phyloP scores from a whole-genome alignment of 1,140 invertebrate genomes.

The Melipona quadrifasciata region DNA sequence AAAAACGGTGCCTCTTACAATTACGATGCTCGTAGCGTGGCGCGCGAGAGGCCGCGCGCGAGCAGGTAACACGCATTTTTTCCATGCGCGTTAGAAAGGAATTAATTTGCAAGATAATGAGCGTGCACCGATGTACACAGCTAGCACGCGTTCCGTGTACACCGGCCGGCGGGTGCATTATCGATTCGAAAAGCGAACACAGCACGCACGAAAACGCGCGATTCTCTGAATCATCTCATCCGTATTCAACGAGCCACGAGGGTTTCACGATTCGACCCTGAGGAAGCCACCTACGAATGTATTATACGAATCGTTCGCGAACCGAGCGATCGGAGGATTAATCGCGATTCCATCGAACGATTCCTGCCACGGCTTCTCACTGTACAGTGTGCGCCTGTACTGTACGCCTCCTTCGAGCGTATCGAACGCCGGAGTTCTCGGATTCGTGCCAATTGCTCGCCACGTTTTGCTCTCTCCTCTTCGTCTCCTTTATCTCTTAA shows the following conservation, averaged over 20 bases:
- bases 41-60: neutral
- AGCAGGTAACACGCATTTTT: slow-evolving; percentile 31
- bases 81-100: slow-evolving; percentile 49
- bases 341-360: slow-evolving; percentile 3
- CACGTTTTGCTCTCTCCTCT: neutral
- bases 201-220: slow-evolving; percentile 39
- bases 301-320: neutral
- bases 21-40: slow-evolving; percentile 27
- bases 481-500: neutral
- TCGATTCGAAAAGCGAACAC: slow-evolving; percentile 55
- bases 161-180: slow-evolving; percentile 22
- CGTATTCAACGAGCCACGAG: slow-evolving; percentile 36
- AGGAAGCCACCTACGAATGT: slow-evolving; percentile 31
- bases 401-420: neutral
- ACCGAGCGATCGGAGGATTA: slow-evolving; percentile 1
- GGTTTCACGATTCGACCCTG: slow-evolving; percentile 39
- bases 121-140: slow-evolving; percentile 38
- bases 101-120: slow-evolving; percentile 58
- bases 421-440: neutral
- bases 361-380: too few relatives aligned
- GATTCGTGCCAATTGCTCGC: slow-evolving; percentile 10
- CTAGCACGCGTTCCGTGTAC: slow-evolving; percentile 41
- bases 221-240: slow-evolving; percentile 53
- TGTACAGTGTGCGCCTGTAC: neutral
- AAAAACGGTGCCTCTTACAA: slow-evolving; percentile 29